Percentiles rank a stretch among this genome's conserved stretches.
These are phyloP conservation scores for Channa striata DNA, from an alignment of 2,797 vertebrate species.

Conservation along the genomic window DNA sequence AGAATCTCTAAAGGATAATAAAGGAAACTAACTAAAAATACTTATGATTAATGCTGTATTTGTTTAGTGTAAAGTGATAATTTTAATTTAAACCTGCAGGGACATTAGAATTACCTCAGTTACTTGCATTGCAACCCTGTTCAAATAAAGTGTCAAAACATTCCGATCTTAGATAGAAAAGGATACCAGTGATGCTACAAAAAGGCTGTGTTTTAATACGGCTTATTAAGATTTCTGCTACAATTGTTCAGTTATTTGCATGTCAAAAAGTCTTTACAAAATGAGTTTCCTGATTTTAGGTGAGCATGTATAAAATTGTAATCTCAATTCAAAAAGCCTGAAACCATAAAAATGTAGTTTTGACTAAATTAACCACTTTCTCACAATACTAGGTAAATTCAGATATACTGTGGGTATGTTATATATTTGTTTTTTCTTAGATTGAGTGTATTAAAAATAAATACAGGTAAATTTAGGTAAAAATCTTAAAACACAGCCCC, in stretches of 20 bases:
- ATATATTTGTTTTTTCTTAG: no score
- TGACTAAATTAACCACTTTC: neutral
- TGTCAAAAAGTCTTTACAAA: neutral
- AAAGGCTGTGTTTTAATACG: slow-evolving; percentile 15
- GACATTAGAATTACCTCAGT: slow-evolving; percentile 8
- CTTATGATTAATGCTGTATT: neutral
- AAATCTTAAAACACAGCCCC: no score
- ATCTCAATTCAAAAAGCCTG: neutral
- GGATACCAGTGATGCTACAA: slow-evolving; percentile 28
- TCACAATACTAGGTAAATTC: neutral
- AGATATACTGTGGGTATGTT: neutral
- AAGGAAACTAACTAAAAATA: no score
- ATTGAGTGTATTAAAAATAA: no score
- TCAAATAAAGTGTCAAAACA: slow-evolving; percentile 6
- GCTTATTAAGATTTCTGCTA: slow-evolving; percentile 7
- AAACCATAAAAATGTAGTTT: neutral
- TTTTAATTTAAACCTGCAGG: no score
- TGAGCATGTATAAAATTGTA: neutral
- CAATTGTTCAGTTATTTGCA: neutral
- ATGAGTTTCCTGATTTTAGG: neutral
- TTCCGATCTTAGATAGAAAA: neutral
- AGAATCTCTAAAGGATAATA: neutral
- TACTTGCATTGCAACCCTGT: slow-evolving; percentile 4
- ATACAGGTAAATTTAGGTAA: no score
- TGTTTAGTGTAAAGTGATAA: slow-evolving; percentile 6